phyloP scores from a whole-genome alignment of 2,113 vertebrate species.

The Silurus asotus region DNA sequence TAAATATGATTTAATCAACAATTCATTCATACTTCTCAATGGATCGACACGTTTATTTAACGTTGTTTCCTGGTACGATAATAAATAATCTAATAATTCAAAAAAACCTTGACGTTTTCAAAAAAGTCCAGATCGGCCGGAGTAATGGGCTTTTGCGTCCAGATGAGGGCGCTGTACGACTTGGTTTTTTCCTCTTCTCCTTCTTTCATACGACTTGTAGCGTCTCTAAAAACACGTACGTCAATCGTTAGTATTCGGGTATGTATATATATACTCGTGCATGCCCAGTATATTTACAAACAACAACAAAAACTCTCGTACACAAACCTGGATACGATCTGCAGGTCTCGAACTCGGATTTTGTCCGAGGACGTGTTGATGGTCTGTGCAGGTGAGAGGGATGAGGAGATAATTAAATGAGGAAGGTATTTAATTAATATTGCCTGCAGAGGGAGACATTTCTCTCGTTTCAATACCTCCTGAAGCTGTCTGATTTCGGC shows the following conservation, averaged over 20 bases:
- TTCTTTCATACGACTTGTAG: slow-evolving; percentile 92
- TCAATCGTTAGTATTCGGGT: background rate
- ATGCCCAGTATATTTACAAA: background rate
- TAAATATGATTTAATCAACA: no score
- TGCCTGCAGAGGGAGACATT: background rate
- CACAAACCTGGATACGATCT: slow-evolving; percentile 89
- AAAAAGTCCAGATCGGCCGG: slow-evolving; percentile 82
- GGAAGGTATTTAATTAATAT: no score
- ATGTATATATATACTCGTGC: background rate
- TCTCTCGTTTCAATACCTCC: slow-evolving; percentile 73
- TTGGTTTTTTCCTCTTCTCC: slow-evolving; percentile 98
- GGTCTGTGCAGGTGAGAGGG: slow-evolving; percentile 67
- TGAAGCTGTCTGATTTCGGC: slow-evolving; percentile 85
- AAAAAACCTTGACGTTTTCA: slow-evolving; percentile 79
- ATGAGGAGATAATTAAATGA: background rate
- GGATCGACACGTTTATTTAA: background rate
- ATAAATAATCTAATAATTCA: background rate
- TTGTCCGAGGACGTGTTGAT: slow-evolving; percentile 92
- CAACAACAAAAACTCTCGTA: background rate
- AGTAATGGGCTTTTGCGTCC: slow-evolving; percentile 82
- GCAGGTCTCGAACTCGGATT: slow-evolving; percentile 91
- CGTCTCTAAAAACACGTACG: slow-evolving; percentile 77
- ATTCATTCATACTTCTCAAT: background rate
- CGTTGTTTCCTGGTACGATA: background rate
- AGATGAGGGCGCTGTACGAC: slow-evolving; percentile 91